A percentile compares a stretch with the other conserved stretches of the same genome.
Evolutionary conservation across 2,888 invertebrate genomes (phyloP).

Genomic region (Tenthredo livida): DNA sequence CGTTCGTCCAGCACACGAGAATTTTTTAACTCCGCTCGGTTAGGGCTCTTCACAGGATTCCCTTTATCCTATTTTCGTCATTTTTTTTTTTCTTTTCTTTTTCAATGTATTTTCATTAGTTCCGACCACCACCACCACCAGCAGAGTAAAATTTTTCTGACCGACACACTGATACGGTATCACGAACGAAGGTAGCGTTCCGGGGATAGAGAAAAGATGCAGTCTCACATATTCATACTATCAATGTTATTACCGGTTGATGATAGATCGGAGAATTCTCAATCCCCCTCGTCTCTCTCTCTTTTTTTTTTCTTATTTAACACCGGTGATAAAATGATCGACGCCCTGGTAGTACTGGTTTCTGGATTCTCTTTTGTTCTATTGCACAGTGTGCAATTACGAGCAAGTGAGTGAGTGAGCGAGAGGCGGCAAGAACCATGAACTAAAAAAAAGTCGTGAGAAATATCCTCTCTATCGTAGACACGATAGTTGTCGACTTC

Average conservation of each 20-base stretch:
- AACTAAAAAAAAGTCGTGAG: slow-evolving; percentile 39
- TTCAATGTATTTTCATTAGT: neutral
- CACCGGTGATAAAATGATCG: neutral
- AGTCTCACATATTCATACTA: slow-evolving; percentile 8
- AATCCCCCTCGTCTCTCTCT: neutral
- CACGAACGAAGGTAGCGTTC: neutral
- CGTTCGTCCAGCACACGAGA: neutral
- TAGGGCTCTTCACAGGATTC: neutral
- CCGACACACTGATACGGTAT: slow-evolving; percentile 6
- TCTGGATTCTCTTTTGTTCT: slow-evolving; percentile 33
- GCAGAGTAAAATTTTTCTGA: neutral
- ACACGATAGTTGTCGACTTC: neutral
- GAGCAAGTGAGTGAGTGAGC: neutral
- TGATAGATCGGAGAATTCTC: neutral
- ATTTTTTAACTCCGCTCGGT: neutral
- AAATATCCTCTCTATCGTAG: slow-evolving; percentile 20
- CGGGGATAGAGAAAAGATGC: neutral
- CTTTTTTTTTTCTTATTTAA: neutral
- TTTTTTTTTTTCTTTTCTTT: neutral
- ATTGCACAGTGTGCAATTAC: slow-evolving; percentile 18
- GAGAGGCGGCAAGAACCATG: slow-evolving; percentile 37
- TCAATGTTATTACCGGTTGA: slow-evolving; percentile 1
- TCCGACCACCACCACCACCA: slow-evolving; percentile 22
- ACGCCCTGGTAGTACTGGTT: slow-evolving; percentile 3
- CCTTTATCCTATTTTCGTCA: neutral